Percentiles rank a stretch among this genome's conserved stretches.
Evolutionary conservation across 1,140 invertebrate genomes (phyloP).

Genomic region (Ceratitis capitata): DNA sequence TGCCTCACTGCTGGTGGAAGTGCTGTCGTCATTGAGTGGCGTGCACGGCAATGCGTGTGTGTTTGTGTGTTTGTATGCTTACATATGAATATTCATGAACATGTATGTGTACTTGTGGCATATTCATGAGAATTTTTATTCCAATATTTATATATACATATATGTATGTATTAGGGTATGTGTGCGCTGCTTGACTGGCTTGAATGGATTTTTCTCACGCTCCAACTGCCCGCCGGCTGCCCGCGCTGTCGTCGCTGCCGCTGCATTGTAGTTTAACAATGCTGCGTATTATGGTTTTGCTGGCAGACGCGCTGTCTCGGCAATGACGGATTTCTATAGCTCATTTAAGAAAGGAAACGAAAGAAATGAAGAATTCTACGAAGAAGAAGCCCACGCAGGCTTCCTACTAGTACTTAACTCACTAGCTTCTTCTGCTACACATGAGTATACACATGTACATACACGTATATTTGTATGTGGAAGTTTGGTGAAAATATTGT

Average conservation of each 20-base stretch:
- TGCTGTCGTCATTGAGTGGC: conserved; percentile 14
- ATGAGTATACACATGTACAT: background rate
- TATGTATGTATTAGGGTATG: background rate
- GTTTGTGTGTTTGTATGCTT: background rate
- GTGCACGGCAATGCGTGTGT: background rate
- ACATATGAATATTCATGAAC: background rate
- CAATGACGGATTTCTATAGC: background rate
- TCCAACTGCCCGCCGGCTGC: background rate
- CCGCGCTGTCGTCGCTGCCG: no score
- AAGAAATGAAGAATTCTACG: no score
- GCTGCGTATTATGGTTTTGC: background rate
- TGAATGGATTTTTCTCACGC: conserved; percentile 36
- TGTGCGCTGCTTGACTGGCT: background rate
- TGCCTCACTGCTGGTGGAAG: background rate
- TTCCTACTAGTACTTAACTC: no score
- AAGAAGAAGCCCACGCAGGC: background rate
- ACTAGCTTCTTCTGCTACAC: background rate
- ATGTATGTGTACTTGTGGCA: no score
- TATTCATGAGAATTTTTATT: no score
- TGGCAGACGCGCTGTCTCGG: conserved; percentile 17
- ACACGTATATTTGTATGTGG: background rate
- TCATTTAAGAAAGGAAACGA: background rate
- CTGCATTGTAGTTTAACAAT: background rate
- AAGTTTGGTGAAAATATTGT: background rate
- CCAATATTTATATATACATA: background rate